Base-by-base conservation (phyloP, 2,113 vertebrate species). In the Callopanchax toddi region DNA sequence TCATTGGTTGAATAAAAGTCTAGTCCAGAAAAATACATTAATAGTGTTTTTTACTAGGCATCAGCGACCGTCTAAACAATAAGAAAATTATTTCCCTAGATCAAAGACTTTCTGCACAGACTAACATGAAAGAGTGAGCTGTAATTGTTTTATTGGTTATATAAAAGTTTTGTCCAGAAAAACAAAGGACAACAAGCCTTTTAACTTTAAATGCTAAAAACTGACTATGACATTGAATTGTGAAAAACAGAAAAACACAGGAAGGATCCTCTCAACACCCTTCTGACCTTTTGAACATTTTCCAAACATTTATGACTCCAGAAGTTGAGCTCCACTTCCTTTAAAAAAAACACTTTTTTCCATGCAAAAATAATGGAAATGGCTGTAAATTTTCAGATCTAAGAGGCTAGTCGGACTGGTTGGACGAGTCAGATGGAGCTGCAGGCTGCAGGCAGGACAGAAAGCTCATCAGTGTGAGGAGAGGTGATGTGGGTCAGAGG, bases 401-500 rank as follows among this genome's bases (percentile, higher is more conserved):
- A 51, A 77, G 58, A 23, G 50, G 5, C 40, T 3, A 5, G 53
- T 45, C 7, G 17, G 45, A 74, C 79, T 37, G 32, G 67, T 70
- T 21, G 54, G 57, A 67, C 39, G 1, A 57, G 50, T 75, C 44
- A 18, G 25, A 37, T 63, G 52, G 23, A 57, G 60, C 70, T 49
- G 25, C 23, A 50, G 60, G 66, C 74, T 44, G 25, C 1, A 34
- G 25, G 53, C 29, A 1, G 26, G 39, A 60, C 39, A 76, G 36
- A 61, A 50, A 62, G 64, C 71, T 21, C n/a, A 48, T 34, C 53
- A 49, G 68, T 42, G 70, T 46, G 60, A 52, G 12, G 69, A 45
- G 45, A 32, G 66, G 62, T 44, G 78, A 72, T 64, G 57, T 6
- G 72, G 76, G 67, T 86, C 68, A 71, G 1, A 11, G 18, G 64